phyloP scores from a whole-genome alignment of 1,140 invertebrate genomes.

The Belonocnema kinseyi region DNA sequence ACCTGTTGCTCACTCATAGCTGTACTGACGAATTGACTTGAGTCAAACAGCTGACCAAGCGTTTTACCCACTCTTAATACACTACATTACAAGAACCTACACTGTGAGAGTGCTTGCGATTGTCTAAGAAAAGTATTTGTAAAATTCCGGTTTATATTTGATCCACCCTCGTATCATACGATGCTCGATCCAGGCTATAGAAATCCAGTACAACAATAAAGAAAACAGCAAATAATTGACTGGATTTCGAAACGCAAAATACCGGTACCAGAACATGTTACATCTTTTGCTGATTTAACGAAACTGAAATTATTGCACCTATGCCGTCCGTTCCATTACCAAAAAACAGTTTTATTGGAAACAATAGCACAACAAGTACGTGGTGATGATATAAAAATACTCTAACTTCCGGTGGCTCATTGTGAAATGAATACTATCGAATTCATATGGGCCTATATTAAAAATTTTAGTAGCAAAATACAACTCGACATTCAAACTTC shows the following conservation, averaged over 20 bases:
- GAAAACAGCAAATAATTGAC: neutral
- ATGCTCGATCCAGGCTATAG: neutral
- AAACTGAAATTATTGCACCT: neutral
- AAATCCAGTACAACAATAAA: too few relatives aligned
- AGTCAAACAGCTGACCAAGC: too few relatives aligned
- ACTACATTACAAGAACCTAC: too few relatives aligned
- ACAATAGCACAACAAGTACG: neutral
- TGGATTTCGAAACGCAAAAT: neutral
- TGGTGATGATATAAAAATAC: constrained; percentile 24
- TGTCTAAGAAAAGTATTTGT: too few relatives aligned
- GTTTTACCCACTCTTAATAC: too few relatives aligned
- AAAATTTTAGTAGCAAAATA: constrained; percentile 49
- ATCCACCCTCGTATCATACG: neutral
- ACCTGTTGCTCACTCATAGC: too few relatives aligned
- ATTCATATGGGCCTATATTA: neutral
- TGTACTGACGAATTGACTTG: too few relatives aligned
- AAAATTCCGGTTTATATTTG: too few relatives aligned
- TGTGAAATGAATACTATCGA: constrained; percentile 67
- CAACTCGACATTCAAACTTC: neutral
- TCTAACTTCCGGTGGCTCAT: constrained; percentile 64
- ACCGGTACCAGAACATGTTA: neutral
- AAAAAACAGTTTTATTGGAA: neutral
- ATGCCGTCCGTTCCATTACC: neutral
- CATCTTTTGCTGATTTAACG: neutral
- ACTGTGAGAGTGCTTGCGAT: too few relatives aligned